Evolutionary conservation across 2,888 invertebrate species (phyloP).

Genomic region (Drosophila fungiperda): DNA sequence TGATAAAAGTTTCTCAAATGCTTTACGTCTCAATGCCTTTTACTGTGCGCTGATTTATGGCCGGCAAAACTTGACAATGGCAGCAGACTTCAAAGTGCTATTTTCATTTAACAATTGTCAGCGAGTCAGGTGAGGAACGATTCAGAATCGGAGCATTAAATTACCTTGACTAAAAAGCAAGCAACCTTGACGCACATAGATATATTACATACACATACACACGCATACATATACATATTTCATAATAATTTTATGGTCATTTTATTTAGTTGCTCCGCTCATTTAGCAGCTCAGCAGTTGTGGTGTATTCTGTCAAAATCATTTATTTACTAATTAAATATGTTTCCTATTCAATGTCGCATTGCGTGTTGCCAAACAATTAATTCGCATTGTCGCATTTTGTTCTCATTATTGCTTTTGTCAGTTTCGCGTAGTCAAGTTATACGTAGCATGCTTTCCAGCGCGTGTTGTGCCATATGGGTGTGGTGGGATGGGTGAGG

Average conservation of each 20-base stretch:
- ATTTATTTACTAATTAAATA: slow-evolving; percentile 73
- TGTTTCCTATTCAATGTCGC: slow-evolving; percentile 21
- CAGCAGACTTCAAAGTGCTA: slow-evolving; percentile 25
- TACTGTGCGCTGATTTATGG: slow-evolving; percentile 69
- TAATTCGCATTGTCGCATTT: slow-evolving; percentile 24
- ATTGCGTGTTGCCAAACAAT: slow-evolving; percentile 50
- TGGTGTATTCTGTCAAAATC: slow-evolving; percentile 38
- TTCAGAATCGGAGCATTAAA: neutral
- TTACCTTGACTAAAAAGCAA: slow-evolving; percentile 14
- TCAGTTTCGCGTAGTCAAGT: slow-evolving; percentile 18
- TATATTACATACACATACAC: neutral
- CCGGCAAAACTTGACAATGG: slow-evolving; percentile 35
- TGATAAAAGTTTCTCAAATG: slow-evolving; percentile 67
- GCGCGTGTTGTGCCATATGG: neutral
- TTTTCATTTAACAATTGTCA: slow-evolving; percentile 54
- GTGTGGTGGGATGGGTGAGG: neutral
- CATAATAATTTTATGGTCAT: slow-evolving; percentile 66
- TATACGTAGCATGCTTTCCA: slow-evolving; percentile 23
- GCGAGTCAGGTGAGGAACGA: neutral
- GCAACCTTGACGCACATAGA: slow-evolving; percentile 29
- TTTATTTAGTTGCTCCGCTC: slow-evolving; percentile 65
- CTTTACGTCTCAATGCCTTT: slow-evolving; percentile 54
- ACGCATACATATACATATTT: slow-evolving; percentile 21
- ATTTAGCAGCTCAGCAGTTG: slow-evolving; percentile 41
- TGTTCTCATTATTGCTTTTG: slow-evolving; percentile 11